Base-by-base conservation (phyloP, 2,113 vertebrate species). In the Porphyrio hochstetteri region DNA sequence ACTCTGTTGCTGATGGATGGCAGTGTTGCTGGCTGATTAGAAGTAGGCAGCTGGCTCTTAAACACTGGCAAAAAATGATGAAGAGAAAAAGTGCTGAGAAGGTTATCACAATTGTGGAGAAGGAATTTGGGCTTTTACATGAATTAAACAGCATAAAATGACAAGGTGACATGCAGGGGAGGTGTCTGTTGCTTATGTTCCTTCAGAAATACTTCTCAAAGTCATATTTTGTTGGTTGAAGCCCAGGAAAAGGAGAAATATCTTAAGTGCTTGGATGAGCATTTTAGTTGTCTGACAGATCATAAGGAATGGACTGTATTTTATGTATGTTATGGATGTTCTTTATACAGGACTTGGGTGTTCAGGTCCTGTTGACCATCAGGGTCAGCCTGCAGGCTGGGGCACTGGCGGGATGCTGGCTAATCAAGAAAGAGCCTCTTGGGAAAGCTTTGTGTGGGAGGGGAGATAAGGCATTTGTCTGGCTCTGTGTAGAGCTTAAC, bases 111-210 rank as follows among this genome's bases (percentile, higher is more conserved):
- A 40, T 40, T 25, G 50, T 23, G 11, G 28, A 35, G 42, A 25
- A 86, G 36, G 29, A 56, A 4, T 31, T 78, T 19, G 5, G 1
- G 0, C 4, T 59, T 61, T 69, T 11, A 28, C 2, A 3, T 61
- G 0, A 68, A 36, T 72, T 76, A 68, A 70, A 53, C 31, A 29
- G 9, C 7, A 78, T 11, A 55, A n/a, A 91, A 52, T 50, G 17
- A n/a, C 29, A 55, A n/a, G 29, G 11, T 0, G 0, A 5, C 23
- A 18, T 28, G 14, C 18, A 24, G 18, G 5, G 36, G 16, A 80
- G 16, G 18, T 65, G 28, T 14, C 24, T 2, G 3, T 76, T 77
- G 19, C 50, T 63, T 84, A 70, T 16, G 28, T 52, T 23, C 14
- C 42, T 70, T 70, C 36, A 81, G 55, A 80, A 77, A 44, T 48